Conservation (phyloP, 2,888 invertebrate species). For the Lasioglossum lativentre region DNA sequence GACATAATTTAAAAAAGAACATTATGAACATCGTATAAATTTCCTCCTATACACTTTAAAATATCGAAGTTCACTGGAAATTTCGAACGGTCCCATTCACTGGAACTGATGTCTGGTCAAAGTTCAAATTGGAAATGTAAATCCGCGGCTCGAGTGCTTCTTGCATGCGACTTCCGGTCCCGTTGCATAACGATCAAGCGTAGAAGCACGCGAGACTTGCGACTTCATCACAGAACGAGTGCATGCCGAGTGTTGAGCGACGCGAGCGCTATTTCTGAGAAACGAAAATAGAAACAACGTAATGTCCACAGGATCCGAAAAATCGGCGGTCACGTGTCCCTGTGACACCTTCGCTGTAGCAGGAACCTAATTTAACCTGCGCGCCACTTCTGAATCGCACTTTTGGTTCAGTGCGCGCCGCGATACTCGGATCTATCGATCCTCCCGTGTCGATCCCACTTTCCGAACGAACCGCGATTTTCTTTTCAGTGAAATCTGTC, state of each 20-base stretch:
- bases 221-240: conserved; percentile 5
- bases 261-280: conserved; percentile 47
- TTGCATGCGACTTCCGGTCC: neutral
- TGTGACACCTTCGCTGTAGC: conserved; percentile 14
- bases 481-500: neutral
- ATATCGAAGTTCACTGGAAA: neutral
- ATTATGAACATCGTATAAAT: too few relatives aligned
- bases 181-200: conserved; percentile 24
- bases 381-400: conserved; percentile 55
- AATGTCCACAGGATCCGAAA: conserved; percentile 30
- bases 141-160: neutral
- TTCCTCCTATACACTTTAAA: neutral
- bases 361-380: conserved; percentile 68
- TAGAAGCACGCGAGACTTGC: neutral
- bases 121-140: neutral
- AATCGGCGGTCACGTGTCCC: conserved; percentile 47
- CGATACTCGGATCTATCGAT: conserved; percentile 13
- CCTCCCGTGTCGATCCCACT: neutral
- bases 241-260: conserved; percentile 23
- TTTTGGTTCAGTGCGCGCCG: conserved; percentile 2
- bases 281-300: conserved; percentile 43
- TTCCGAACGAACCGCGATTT: neutral
- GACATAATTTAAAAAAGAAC: too few relatives aligned
- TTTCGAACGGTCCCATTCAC: neutral
- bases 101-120: neutral